These are phyloP conservation scores for Heliconius eleuchia DNA, from an alignment of 1,140 invertebrate genomes.

Conservation along the genomic window DNA sequence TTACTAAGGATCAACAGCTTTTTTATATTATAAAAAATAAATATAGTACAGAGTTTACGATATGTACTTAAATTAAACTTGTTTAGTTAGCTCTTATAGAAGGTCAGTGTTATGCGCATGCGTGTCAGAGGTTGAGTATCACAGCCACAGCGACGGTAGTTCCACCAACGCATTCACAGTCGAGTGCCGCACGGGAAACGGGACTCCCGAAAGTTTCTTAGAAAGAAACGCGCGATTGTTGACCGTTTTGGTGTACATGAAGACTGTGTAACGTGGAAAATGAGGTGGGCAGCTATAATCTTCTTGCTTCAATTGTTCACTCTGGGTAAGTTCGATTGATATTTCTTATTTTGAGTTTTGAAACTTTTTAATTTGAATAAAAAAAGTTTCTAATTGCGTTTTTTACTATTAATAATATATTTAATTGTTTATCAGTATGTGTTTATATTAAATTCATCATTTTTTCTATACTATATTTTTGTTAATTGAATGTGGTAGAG, in stretches of 20 bases:
- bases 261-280: constrained; percentile 39
- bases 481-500: no score
- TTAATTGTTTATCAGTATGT: background rate
- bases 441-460: background rate
- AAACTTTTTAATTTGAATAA: background rate
- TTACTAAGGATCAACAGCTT: background rate
- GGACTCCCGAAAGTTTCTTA: constrained; percentile 55
- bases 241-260: constrained; percentile 32
- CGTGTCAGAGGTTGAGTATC: constrained; percentile 59
- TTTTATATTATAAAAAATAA: background rate
- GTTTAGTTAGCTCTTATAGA: constrained; percentile 37
- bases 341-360: background rate
- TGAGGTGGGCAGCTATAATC: constrained; percentile 50
- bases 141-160: constrained; percentile 54
- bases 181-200: constrained; percentile 47
- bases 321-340: constrained; percentile 47
- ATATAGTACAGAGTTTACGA: background rate
- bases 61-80: constrained; percentile 31
- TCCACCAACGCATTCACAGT: constrained; percentile 46
- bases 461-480: no score
- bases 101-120: constrained; percentile 50
- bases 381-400: background rate
- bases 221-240: constrained; percentile 21
- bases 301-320: constrained; percentile 43
- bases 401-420: background rate